Base-by-base conservation (phyloP, 2,797 vertebrate genomes). In the Gymnopithys bicolor region DNA sequence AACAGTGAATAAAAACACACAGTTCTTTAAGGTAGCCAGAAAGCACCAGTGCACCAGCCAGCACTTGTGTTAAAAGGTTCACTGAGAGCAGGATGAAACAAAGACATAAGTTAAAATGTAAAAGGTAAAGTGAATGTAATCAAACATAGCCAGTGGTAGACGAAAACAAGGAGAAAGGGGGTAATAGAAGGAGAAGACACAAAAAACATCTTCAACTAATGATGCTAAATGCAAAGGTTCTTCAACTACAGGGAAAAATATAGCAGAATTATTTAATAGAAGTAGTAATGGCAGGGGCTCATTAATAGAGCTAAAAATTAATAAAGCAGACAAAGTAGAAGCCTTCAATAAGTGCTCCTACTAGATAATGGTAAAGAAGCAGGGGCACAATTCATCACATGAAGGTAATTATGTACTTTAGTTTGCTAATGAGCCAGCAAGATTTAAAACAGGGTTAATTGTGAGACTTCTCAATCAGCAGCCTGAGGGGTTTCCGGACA, bases 301-400 rank as follows among this genome's bases (percentile, higher is more conserved):
- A 71, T 64, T 90, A 94, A 77, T 51, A 95, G 73, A 90, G 73
- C 94, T 94, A 95, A 93, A 94, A 91, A 95, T 86, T 88, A 95
- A 96, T 95, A 79, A 82, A 82, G 92, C 67, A 93, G 76, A 76
- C 22, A 0, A 84, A 88, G 67, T 87, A 84, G 92, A 95, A 93
- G 63, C 86, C 84, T 95, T 94, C 88, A 95, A 19, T 94, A 94
- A 95, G 63, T 91, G 92, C 56, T 95, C 66, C 53, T 75, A 5
- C 27, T 84, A 76, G 89, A 60, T 84, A 76, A 90, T 22, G 90
- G 83, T 90, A 73, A 92, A 94, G 88, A 88, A 89, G 88, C 28
- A 87, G 75, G 55, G 74, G 89, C 74, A 63, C 1, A 7, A 90
- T 90, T 79, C 83, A 91, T 73, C 56, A 91, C 80, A 81, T 48